Conservation (phyloP, 1,140 invertebrate genomes). For the Aphelenchoides avenae region DNA sequence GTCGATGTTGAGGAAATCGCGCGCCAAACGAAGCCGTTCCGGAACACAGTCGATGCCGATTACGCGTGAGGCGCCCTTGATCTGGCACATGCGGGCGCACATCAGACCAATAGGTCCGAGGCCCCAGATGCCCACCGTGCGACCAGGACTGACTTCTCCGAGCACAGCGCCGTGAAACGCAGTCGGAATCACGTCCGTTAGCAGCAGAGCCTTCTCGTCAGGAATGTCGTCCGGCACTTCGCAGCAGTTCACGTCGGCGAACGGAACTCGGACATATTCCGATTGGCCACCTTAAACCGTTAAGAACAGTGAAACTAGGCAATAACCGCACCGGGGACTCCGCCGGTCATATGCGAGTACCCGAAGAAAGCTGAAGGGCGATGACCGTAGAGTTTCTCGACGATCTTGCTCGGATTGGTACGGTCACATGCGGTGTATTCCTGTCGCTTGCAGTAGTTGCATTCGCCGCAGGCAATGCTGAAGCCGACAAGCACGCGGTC, state of each 20-base stretch:
- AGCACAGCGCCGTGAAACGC: constrained; percentile 21
- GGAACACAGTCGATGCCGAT: constrained; percentile 24
- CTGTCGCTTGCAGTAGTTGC: constrained; percentile 23
- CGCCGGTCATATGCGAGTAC: constrained; percentile 29
- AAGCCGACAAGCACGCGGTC: constrained; percentile 23
- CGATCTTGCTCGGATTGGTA: constrained; percentile 19
- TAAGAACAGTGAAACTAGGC: no score
- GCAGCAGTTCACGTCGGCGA: constrained; percentile 31
- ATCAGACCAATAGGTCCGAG: constrained; percentile 25
- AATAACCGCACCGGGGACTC: constrained; percentile 12
- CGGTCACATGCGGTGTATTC: constrained; percentile 27
- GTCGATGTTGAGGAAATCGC: constrained; percentile 20
- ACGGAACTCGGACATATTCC: constrained; percentile 28
- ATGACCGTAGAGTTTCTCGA: constrained; percentile 27
- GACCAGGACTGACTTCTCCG: constrained; percentile 24
- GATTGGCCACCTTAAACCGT: constrained; percentile 18
- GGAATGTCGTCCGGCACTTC: constrained; percentile 23
- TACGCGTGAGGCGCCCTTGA: constrained; percentile 15
- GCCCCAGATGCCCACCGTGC: constrained; percentile 26
- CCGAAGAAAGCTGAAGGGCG: constrained; percentile 15
- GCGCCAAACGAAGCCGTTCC: constrained; percentile 19
- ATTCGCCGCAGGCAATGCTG: constrained; percentile 22
- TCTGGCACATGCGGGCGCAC: constrained; percentile 29
- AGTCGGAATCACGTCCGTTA: constrained; percentile 32
- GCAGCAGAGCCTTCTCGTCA: constrained; percentile 31